These are phyloP conservation scores for Hirudo medicinalis DNA, from an alignment of 1,140 invertebrate species.

Conservation along the genomic window DNA sequence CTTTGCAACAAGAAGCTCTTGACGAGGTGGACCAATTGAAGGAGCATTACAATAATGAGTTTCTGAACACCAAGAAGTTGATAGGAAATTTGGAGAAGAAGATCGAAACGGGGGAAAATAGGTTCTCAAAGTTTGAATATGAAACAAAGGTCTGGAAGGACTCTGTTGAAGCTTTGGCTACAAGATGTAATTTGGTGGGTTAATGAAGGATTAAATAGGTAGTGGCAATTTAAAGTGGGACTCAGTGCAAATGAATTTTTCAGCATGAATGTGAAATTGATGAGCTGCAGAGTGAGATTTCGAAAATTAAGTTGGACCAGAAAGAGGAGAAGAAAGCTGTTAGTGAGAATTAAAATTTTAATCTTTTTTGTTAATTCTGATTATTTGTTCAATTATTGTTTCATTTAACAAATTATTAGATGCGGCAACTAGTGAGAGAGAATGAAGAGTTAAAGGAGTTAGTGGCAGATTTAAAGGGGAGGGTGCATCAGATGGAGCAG, in stretches of 20 bases:
- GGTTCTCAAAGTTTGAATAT: slow-evolving; percentile 8
- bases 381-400: background rate
- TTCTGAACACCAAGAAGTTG: background rate
- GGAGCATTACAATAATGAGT: background rate
- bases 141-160: background rate
- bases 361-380: background rate
- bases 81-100: slow-evolving; percentile 5
- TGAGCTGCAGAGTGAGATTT: slow-evolving; percentile 1
- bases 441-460: slow-evolving; percentile 5
- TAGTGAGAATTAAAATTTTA: background rate
- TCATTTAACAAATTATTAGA: background rate
- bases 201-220: background rate
- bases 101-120: background rate
- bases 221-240: background rate
- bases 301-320: background rate
- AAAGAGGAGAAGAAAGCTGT: slow-evolving; percentile 7
- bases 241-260: background rate
- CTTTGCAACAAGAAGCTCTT: slow-evolving; percentile 2
- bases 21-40: slow-evolving; percentile 2
- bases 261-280: slow-evolving; percentile 9
- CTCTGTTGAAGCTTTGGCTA: slow-evolving; percentile 5
- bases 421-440: slow-evolving; percentile 9
- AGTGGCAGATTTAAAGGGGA: background rate
- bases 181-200: slow-evolving; percentile 1
- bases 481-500: slow-evolving; percentile 8